Conservation (phyloP, 2,888 invertebrate genomes). For the Cephus sareptanus region DNA sequence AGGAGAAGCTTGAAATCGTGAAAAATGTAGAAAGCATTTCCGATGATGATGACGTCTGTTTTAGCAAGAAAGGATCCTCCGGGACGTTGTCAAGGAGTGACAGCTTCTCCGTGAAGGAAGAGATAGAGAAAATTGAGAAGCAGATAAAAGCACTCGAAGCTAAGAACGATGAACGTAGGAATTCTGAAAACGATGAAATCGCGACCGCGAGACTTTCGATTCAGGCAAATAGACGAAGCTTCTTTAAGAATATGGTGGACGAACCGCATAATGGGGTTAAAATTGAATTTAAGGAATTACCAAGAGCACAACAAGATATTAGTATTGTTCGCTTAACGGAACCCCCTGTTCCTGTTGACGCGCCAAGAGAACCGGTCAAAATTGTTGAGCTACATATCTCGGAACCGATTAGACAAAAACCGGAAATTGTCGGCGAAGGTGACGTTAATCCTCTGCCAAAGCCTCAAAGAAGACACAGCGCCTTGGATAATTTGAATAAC, state of each 20-base stretch:
- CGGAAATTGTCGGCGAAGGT: constrained; percentile 38
- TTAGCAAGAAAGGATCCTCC: constrained; percentile 37
- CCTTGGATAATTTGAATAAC: constrained; percentile 21
- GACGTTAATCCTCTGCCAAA: constrained; percentile 69
- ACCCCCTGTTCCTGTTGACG: constrained; percentile 36
- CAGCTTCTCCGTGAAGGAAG: constrained; percentile 58
- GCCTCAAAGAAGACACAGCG: constrained; percentile 67
- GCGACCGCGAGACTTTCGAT: constrained; percentile 39
- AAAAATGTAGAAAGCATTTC: constrained; percentile 61
- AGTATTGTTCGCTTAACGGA: constrained; percentile 52
- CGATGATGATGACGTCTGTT: constrained; percentile 35
- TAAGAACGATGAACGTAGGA: constrained; percentile 29
- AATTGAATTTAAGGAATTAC: constrained; percentile 52
- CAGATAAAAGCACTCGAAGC: constrained; percentile 56
- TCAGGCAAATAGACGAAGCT: constrained; percentile 49
- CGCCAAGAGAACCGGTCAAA: constrained; percentile 48
- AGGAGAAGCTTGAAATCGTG: constrained; percentile 65
- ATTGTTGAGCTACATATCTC: constrained; percentile 70
- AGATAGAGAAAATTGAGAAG: constrained; percentile 58
- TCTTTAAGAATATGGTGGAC: constrained; percentile 51
- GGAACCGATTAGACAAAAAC: constrained; percentile 65
- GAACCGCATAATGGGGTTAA: constrained; percentile 38
- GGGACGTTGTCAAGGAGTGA: constrained; percentile 44
- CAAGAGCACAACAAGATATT: constrained; percentile 53
- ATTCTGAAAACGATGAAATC: constrained; percentile 22